Conservation (phyloP, 2,888 invertebrate genomes). For the Linyphia triangularis region DNA sequence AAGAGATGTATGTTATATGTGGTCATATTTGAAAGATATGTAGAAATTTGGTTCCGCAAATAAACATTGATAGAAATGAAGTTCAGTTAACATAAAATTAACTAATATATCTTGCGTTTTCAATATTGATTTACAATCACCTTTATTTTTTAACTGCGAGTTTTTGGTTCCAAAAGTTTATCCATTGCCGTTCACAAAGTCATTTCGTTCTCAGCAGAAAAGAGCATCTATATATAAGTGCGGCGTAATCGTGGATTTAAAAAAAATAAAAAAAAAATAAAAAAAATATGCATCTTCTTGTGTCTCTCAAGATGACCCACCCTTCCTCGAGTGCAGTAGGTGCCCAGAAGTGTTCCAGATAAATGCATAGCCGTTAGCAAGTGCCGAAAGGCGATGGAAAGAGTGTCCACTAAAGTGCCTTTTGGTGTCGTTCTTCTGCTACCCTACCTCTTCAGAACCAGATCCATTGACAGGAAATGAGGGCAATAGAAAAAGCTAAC, state of each 20-base stretch:
- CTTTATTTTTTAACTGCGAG: no score
- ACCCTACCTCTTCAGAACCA: neutral
- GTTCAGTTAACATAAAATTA: no score
- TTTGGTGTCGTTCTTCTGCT: constrained; percentile 27
- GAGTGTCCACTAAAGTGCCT: constrained; percentile 51
- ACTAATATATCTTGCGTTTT: no score
- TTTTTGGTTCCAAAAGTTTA: no score
- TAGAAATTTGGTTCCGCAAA: no score
- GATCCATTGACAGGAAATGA: neutral
- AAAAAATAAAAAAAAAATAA: neutral
- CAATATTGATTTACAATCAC: no score
- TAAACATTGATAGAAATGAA: no score
- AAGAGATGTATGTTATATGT: no score
- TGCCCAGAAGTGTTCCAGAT: constrained; percentile 40
- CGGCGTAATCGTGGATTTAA: neutral
- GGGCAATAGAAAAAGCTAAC: no score
- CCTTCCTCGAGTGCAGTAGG: constrained; percentile 42
- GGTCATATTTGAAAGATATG: no score
- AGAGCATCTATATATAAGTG: neutral
- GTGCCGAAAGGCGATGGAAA: constrained; percentile 23
- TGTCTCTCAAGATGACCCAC: constrained; percentile 17
- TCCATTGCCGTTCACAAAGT: no score
- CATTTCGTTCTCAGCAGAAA: constrained; percentile 13
- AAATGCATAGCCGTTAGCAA: constrained; percentile 4
- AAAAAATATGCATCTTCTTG: neutral